Conservation (phyloP, 1,140 invertebrate species). For the Pectinophora gossypiella region DNA sequence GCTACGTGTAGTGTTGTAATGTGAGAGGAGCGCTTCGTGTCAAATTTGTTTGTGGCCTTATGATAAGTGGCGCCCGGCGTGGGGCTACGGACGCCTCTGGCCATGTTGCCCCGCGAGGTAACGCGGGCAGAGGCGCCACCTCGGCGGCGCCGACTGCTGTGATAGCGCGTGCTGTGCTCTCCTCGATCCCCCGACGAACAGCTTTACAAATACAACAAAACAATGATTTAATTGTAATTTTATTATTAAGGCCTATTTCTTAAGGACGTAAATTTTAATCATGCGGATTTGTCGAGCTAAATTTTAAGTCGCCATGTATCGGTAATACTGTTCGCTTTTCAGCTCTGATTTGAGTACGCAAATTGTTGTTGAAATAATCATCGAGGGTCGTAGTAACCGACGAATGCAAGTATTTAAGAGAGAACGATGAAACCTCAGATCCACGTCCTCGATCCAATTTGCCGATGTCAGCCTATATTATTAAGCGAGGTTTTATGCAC, state of each 20-base stretch:
- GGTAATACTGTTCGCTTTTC: constrained; percentile 4
- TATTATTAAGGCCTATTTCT: constrained; percentile 22
- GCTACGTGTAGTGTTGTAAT: constrained; percentile 32
- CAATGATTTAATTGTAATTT: constrained; percentile 15
- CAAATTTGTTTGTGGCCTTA: constrained; percentile 70
- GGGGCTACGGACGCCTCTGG: constrained; percentile 40
- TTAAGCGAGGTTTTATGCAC: background rate
- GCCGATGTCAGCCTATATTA: background rate
- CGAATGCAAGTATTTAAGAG: background rate
- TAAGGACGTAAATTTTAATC: constrained; percentile 15
- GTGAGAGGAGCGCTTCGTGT: constrained; percentile 43
- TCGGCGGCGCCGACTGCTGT: constrained; percentile 56
- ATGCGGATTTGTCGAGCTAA: background rate
- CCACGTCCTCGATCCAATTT: background rate
- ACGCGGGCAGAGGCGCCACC: constrained; percentile 26
- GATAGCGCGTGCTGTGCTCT: constrained; percentile 68
- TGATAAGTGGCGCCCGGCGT: constrained; percentile 40
- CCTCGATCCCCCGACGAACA: constrained; percentile 32
- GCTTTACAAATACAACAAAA: constrained; percentile 24
- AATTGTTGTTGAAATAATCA: background rate
- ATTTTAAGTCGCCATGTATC: background rate
- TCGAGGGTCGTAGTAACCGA: background rate
- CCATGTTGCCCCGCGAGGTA: constrained; percentile 18
- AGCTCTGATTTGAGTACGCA: background rate
- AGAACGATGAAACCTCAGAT: too few species aligned